These are phyloP conservation scores for Ptychodera flava DNA, from an alignment of 35 echinoderm and acorn worm genomes.

Conservation along the genomic window DNA sequence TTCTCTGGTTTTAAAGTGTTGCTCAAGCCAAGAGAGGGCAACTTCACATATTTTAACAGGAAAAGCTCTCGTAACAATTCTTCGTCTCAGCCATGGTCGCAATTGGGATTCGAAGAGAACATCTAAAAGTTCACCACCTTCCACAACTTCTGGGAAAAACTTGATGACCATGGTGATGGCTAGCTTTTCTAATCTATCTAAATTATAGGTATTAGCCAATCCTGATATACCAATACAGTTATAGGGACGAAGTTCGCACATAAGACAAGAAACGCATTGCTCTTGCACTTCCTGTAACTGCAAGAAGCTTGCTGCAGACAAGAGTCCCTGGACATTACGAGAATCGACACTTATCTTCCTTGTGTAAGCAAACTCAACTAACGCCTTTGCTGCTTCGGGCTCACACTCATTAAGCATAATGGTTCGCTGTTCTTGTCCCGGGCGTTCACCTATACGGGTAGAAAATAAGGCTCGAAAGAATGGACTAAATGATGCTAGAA, in stretches of 20 bases:
- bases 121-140: background rate
- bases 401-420: background rate
- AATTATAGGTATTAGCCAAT: conserved; percentile 88
- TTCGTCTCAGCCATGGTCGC: background rate
- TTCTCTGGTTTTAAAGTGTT: background rate
- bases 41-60: background rate
- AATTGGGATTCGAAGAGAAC: background rate
- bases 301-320: conserved; percentile 83
- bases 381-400: background rate
- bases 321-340: conserved; percentile 19
- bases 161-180: conserved; percentile 29
- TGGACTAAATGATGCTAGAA: conserved; percentile 89
- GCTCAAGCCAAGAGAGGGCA: background rate
- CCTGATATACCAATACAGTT: conserved; percentile 89
- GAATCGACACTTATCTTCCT: background rate
- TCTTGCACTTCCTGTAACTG: conserved; percentile 85
- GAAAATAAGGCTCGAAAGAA: conserved; percentile 95
- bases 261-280: conserved; percentile 78
- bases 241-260: conserved; percentile 61
- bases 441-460: background rate
- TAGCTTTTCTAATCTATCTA: conserved; percentile 60
- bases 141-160: background rate
- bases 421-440: background rate
- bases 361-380: background rate
- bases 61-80: background rate